Percentiles rank a stretch among this genome's conserved stretches.
phyloP scores from a whole-genome alignment of 2,888 invertebrate genomes.

The Trachelus iudaicus region DNA sequence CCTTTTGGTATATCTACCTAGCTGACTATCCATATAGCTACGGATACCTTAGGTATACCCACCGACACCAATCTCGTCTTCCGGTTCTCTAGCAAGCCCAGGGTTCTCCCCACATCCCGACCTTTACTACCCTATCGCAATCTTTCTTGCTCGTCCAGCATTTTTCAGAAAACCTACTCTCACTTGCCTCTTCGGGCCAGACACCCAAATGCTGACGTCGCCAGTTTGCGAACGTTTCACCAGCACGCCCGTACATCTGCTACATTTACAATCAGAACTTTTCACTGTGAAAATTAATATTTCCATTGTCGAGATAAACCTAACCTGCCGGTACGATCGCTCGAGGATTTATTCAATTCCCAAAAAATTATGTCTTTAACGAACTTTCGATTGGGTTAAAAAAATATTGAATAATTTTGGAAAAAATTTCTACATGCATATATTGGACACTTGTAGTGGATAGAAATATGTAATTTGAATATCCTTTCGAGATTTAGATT shows the following conservation, averaged over 20 bases:
- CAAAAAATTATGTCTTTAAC: background rate
- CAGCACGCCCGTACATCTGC: constrained; percentile 20
- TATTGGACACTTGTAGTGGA: background rate
- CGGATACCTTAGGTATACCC: background rate
- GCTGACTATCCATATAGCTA: constrained; percentile 7
- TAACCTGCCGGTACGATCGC: constrained; percentile 7
- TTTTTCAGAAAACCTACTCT: constrained; percentile 50
- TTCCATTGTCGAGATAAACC: constrained; percentile 22
- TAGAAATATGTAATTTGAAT: no score
- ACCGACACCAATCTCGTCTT: constrained; percentile 24
- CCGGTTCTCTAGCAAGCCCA: constrained; percentile 17
- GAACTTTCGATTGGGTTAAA: background rate
- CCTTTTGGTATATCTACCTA: constrained; percentile 22
- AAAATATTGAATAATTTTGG: background rate
- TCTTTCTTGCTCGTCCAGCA: constrained; percentile 50
- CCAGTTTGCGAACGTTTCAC: constrained; percentile 7
- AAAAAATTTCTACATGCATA: background rate
- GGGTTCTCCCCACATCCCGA: constrained; percentile 8
- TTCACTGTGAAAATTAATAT: constrained; percentile 31
- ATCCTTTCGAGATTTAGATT: background rate
- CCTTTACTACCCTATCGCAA: constrained; percentile 45
- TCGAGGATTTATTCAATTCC: background rate
- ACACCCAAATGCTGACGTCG: constrained; percentile 51
- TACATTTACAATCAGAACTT: constrained; percentile 48
- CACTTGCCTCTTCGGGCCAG: constrained; percentile 39